These are phyloP conservation scores for Panulirus ornatus DNA, from an alignment of 1,140 invertebrate genomes.

Conservation along the genomic window DNA sequence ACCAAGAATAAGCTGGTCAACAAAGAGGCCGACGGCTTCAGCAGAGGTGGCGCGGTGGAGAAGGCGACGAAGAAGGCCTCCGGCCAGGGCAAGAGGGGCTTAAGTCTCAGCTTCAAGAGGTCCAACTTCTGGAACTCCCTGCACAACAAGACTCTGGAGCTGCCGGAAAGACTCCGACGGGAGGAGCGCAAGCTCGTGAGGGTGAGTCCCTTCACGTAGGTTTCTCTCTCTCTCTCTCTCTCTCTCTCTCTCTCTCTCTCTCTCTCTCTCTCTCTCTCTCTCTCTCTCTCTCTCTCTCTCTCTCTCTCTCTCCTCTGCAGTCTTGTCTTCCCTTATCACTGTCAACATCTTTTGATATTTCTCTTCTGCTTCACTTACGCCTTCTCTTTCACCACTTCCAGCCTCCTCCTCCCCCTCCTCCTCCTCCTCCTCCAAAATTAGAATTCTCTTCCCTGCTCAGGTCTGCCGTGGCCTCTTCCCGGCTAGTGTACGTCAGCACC, in stretches of 20 bases:
- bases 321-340: neutral
- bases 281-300: neutral
- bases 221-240: neutral
- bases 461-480: too few species aligned
- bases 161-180: slow-evolving; percentile 49
- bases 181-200: slow-evolving; percentile 55
- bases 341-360: neutral
- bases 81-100: slow-evolving; percentile 1
- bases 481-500: too few species aligned
- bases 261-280: neutral
- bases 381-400: too few species aligned
- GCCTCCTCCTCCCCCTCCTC: too few species aligned
- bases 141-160: slow-evolving; percentile 59
- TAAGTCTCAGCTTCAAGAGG: slow-evolving; percentile 60
- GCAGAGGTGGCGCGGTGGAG: slow-evolving; percentile 30
- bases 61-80: slow-evolving; percentile 7
- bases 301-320: neutral
- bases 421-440: too few species aligned
- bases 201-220: slow-evolving; percentile 7
- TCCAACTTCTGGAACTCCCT: slow-evolving; percentile 54
- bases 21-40: neutral
- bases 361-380: neutral
- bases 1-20: slow-evolving; percentile 9
- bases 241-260: neutral
- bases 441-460: neutral